phyloP scores from a whole-genome alignment of 2,888 invertebrate genomes.

The Siphlonurus alternatus region DNA sequence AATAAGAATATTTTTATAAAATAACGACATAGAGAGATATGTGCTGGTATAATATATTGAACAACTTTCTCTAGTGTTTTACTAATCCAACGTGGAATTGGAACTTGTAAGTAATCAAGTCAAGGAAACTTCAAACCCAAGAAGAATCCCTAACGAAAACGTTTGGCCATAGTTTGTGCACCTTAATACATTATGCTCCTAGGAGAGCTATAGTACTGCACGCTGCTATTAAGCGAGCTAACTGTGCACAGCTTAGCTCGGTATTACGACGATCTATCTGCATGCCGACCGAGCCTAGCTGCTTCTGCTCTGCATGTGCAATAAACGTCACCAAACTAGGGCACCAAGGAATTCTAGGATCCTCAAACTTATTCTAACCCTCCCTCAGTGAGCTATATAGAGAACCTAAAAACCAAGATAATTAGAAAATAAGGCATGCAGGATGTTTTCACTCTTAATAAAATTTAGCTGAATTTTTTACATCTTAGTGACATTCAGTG shows the following conservation, averaged over 20 bases:
- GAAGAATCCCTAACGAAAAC: background rate
- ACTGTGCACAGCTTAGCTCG: background rate
- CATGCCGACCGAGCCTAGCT: background rate
- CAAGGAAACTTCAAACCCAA: background rate
- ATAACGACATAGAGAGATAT: background rate
- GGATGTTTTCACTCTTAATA: too few species aligned
- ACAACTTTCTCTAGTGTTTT: background rate
- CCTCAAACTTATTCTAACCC: background rate
- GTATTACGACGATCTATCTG: background rate
- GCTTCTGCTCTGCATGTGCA: background rate
- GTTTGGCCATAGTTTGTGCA: background rate
- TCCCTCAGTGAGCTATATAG: too few species aligned
- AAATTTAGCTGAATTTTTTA: too few species aligned
- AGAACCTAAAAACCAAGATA: too few species aligned
- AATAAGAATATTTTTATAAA: too few species aligned
- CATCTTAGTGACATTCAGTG: too few species aligned
- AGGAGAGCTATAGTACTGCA: background rate
- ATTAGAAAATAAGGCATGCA: too few species aligned
- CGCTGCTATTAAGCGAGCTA: background rate
- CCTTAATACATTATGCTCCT: background rate
- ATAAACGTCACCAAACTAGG: background rate
- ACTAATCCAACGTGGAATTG: background rate
- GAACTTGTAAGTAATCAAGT: background rate
- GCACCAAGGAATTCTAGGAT: background rate
- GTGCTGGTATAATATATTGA: background rate